Percentiles rank a stretch among this genome's conserved stretches.
Conservation (phyloP, 2,113 vertebrate species). For the Colius striatus region DNA sequence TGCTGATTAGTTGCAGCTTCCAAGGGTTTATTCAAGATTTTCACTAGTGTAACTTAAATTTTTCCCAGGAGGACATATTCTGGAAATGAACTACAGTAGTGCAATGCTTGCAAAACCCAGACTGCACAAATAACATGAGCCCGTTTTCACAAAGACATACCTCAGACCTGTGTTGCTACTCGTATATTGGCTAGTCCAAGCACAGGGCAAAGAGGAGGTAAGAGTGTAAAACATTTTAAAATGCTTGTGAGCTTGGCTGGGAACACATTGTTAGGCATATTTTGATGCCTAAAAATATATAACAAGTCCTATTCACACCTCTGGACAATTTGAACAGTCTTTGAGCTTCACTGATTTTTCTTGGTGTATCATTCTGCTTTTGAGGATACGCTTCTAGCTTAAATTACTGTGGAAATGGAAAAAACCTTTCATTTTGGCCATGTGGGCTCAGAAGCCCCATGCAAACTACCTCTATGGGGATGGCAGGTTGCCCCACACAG, state of each 20-base stretch:
- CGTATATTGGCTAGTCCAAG: neutral
- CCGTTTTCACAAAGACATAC: neutral
- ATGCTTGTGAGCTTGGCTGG: conserved; percentile 20
- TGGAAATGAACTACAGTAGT: conserved; percentile 3
- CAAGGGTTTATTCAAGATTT: conserved; percentile 33
- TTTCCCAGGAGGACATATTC: conserved; percentile 21
- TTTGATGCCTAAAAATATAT: conserved; percentile 36
- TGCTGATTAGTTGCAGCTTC: conserved; percentile 35
- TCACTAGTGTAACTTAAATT: conserved; percentile 1
- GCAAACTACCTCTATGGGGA: neutral
- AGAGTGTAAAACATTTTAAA: conserved; percentile 6
- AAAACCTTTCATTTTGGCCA: neutral
- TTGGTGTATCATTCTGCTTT: conserved; percentile 23
- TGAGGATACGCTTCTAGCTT: conserved; percentile 21
- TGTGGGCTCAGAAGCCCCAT: neutral
- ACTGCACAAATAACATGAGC: neutral
- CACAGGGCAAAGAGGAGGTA: neutral
- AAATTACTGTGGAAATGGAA: conserved; percentile 13
- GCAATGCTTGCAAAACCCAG: conserved; percentile 10
- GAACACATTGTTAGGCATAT: conserved; percentile 34
- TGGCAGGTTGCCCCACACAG: neutral
- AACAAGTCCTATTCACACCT: conserved; percentile 36
- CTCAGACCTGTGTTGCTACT: neutral
- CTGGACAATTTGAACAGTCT: conserved; percentile 39
- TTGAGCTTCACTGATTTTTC: conserved; percentile 43